A percentile compares a stretch with the other conserved stretches of the same genome.
Evolutionary conservation across 2,113 vertebrate genomes (phyloP).

Genomic region (Seriola dumerili): DNA sequence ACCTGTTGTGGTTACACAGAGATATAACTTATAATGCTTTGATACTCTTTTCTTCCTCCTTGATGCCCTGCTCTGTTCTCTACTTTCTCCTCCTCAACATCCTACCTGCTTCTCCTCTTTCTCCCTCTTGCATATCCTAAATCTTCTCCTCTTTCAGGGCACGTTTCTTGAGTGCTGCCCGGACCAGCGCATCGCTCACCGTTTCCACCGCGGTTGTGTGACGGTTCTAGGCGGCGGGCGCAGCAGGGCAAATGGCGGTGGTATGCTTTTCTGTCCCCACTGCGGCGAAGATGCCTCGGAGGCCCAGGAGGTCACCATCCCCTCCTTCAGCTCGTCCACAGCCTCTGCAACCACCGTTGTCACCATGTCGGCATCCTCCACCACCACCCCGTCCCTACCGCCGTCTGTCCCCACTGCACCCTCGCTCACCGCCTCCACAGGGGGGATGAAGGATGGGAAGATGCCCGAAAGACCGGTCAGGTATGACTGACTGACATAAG

Average conservation of each 20-base stretch:
- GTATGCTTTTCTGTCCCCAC: constrained; percentile 94
- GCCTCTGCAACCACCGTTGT: constrained; percentile 83
- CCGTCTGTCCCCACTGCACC: constrained; percentile 55
- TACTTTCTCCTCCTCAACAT: not conserved
- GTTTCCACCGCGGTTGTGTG: constrained; percentile 93
- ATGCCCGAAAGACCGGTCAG: constrained; percentile 82
- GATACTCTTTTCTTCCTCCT: not conserved
- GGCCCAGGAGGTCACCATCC: constrained; percentile 91
- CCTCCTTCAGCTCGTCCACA: constrained; percentile 81
- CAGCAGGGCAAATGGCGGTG: constrained; percentile 76
- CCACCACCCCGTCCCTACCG: constrained; percentile 77
- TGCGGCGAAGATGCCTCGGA: constrained; percentile 94
- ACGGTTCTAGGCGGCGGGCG: constrained; percentile 87
- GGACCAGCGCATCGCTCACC: constrained; percentile 91
- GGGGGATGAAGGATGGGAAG: constrained; percentile 73
- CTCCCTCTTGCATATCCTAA: not conserved
- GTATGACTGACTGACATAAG: constrained; percentile 45
- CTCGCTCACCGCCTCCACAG: constrained; percentile 71
- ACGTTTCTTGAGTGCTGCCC: constrained; percentile 95
- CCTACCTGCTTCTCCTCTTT: not conserved
- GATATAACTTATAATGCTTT: not conserved
- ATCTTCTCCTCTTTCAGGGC: constrained; percentile 81
- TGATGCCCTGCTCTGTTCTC: too few relatives aligned
- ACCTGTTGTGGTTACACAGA: not conserved
- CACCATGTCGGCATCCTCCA: constrained; percentile 86